Evolutionary conservation across 2,797 vertebrate species (phyloP), one percentile per base, ranked within the genome.

Genomic region (Acrossocheilus fasciatus): DNA sequence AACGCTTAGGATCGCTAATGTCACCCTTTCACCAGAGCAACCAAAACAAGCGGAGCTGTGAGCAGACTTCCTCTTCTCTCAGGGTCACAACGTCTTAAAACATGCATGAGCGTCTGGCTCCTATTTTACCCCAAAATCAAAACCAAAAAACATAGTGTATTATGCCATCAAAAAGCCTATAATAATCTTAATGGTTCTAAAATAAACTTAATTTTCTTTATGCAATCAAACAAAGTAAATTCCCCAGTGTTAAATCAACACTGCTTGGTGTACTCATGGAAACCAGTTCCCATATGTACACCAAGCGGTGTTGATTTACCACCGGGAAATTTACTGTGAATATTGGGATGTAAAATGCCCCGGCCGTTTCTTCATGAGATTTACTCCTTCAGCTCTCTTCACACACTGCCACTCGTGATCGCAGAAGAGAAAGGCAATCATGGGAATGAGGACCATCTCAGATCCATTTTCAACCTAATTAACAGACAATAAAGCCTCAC

Each of bases 401-500:
- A 88, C 89, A 47, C 26, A 17, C 34, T 70, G 45, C 11, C 43
- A 10, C 43, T 45, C 43, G 10, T 45, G 20, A n/a, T 78, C 43
- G 47, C 76, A 82, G 83, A 78, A 88, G 82, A 78, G 82, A 45
- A 18, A 20, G 77, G 68, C 75, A 90, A 41, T 41, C 79, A 82
- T n/a, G 39, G 41, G 36, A 41, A 54, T 1, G 75, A 82, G 47
- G 81, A 87, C 64, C 54, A 30, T 86, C 72, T 73, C 66, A 64
- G 88, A 89, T 93, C 36, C 84, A 89, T 45, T 73, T 52, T 41
- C 88, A 88, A 64, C 82, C 80, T 92, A 92, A 90, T 84, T 90
- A 85, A 69, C 83, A 69, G 47, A 77, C 47, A 72, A 82, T 72
- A 41, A 57, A 68, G 47, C 30, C 59, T 84, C 74, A 77, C 59